Evolutionary conservation across 2,888 invertebrate genomes (phyloP).

Genomic region (Trichogramma evanescens): DNA sequence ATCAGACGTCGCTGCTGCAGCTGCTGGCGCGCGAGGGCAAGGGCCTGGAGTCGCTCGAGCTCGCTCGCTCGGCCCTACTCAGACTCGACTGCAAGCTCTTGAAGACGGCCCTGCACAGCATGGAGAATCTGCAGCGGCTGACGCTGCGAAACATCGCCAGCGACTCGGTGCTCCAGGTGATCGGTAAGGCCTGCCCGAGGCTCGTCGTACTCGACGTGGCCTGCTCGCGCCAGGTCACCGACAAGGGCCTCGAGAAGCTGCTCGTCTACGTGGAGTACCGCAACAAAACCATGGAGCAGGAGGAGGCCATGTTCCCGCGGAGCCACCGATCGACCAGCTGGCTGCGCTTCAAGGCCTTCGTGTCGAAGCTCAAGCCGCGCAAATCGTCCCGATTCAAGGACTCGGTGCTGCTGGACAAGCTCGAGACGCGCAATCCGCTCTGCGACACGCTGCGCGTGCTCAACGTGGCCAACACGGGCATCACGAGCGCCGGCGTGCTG

Average conservation of each 20-base stretch:
- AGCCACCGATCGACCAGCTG: constrained; percentile 35
- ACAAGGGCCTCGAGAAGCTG: constrained; percentile 43
- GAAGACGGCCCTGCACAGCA: constrained; percentile 40
- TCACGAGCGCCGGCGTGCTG: constrained; percentile 44
- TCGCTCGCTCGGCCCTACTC: constrained; percentile 44
- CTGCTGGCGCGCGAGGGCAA: constrained; percentile 43
- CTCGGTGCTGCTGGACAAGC: constrained; percentile 40
- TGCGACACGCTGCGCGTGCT: constrained; percentile 43
- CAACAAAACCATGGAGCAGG: constrained; percentile 30
- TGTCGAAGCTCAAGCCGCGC: constrained; percentile 32
- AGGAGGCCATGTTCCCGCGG: neutral
- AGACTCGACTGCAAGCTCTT: constrained; percentile 44
- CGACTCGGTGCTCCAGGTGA: constrained; percentile 43
- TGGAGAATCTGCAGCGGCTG: constrained; percentile 40
- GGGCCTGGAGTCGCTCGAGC: constrained; percentile 42
- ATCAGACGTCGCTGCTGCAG: constrained; percentile 45
- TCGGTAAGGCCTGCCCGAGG: constrained; percentile 45
- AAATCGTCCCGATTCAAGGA: constrained; percentile 29
- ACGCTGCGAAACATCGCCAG: constrained; percentile 47
- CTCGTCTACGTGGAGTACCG: constrained; percentile 43
- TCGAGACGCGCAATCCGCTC: constrained; percentile 42
- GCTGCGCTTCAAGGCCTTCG: constrained; percentile 36
- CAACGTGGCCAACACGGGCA: constrained; percentile 45
- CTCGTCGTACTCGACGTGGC: constrained; percentile 44
- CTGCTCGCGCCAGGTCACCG: constrained; percentile 46